A percentile compares a stretch with the other conserved stretches of the same genome.
Evolutionary conservation across 2,888 invertebrate species (phyloP).

Genomic region (Parnassius orleans): DNA sequence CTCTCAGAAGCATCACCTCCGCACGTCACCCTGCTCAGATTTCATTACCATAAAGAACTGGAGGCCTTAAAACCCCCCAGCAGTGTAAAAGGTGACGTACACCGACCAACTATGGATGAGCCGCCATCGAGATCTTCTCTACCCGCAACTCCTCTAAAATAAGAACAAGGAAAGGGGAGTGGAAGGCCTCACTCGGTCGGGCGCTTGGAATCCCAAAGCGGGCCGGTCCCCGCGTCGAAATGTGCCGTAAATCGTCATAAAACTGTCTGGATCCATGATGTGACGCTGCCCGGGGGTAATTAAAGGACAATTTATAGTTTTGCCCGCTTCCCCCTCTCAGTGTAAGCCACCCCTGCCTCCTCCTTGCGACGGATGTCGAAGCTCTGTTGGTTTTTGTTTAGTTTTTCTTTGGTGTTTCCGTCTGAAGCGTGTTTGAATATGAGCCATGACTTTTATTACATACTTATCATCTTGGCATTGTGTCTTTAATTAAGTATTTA

Average conservation of each 20-base stretch:
- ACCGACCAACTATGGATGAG: conserved; percentile 36
- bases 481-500: conserved; percentile 12
- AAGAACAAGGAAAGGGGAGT: conserved; percentile 31
- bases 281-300: conserved; percentile 84
- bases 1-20: conserved; percentile 77
- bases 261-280: conserved; percentile 87
- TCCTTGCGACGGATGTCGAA: conserved; percentile 54
- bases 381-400: conserved; percentile 49
- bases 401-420: conserved; percentile 40
- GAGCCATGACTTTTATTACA: conserved; percentile 18
- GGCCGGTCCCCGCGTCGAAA: conserved; percentile 68
- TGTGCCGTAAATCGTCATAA: conserved; percentile 83
- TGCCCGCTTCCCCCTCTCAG: conserved; percentile 57
- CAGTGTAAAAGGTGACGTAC: conserved; percentile 53
- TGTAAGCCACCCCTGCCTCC: conserved; percentile 46
- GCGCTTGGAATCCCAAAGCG: conserved; percentile 65
- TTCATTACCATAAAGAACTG: conserved; percentile 82
- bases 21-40: conserved; percentile 80
- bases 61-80: conserved; percentile 78
- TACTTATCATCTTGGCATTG: conserved; percentile 24
- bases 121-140: conserved; percentile 28
- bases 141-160: conserved; percentile 21
- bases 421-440: conserved; percentile 31
- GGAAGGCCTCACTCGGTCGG: conserved; percentile 46
- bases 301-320: conserved; percentile 82